Evolutionary conservation across 1,140 invertebrate genomes (phyloP), one percentile per base, ranked within the genome.

Genomic region (Anoplophora glabripennis): DNA sequence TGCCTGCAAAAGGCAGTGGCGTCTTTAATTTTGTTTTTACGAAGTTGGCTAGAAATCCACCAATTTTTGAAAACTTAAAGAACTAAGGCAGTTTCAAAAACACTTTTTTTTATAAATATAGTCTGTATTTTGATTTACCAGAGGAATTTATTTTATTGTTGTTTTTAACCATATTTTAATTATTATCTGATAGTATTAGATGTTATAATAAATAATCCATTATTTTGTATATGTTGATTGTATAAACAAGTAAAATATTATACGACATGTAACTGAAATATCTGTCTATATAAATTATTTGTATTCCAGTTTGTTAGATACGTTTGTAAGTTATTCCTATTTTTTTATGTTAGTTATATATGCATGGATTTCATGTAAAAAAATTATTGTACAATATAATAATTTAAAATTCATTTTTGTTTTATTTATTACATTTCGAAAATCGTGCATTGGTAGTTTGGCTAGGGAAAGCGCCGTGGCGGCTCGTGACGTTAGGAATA

Each of bases 191-290:
- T 40, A 37, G 35, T 60, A 35, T 54, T 37, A 44, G 53, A 49
- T 52, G 21, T 28, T 28, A 28, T 28, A 55, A 21, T 11, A 40
- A 42, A 35, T 61, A 38, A 37, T 46, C 55, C 53, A 57, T 64
- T 61, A 61, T 63, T 49, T 66, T 67, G 65, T 67, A 67, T 67
- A 67, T 67, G 65, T 67, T 64, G 52, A 67, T 64, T 67, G 65
- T 67, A 67, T 64, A 67, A 67, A 67, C 42, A 57, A 55, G 38
- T 61, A 55, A 55, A 55, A 49, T 61, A 61, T 48, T 14, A 28
- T 34, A 36, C 14, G 35, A 34, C 28, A 0, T 49, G 38, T 40
- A 12, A 15, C 11, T n/a, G 44, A 46, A 46, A 21, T 46, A 17
- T 46, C 15, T 46, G 17, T 46, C 11, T 40, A 46, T 46, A 46